These are phyloP conservation scores for Ormyrus thymus DNA, from an alignment of 2,888 invertebrate species.

Conservation along the genomic window DNA sequence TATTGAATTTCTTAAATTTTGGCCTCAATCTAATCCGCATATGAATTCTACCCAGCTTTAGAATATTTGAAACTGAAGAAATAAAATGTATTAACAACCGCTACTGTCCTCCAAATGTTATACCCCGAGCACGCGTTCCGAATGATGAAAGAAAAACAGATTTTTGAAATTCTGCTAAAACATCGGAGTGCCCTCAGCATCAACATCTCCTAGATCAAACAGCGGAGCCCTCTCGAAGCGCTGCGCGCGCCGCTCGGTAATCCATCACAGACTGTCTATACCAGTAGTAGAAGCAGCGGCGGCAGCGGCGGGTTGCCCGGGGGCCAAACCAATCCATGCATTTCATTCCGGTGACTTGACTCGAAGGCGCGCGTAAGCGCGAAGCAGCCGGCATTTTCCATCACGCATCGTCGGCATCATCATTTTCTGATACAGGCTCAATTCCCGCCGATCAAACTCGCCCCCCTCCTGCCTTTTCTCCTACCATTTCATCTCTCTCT, in stretches of 20 bases:
- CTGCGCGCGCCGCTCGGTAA: conserved; percentile 61
- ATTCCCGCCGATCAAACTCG: conserved; percentile 37
- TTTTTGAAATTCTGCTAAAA: no score
- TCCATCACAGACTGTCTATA: conserved; percentile 73
- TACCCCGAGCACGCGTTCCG: no score
- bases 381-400: conserved; percentile 69
- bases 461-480: neutral
- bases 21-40: no score
- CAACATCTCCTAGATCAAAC: no score
- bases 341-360: conserved; percentile 73
- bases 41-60: no score
- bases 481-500: neutral
- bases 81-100: no score
- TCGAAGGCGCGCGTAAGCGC: conserved; percentile 61
- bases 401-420: conserved; percentile 67
- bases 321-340: conserved; percentile 74
- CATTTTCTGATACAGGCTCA: conserved; percentile 67
- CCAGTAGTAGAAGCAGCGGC: conserved; percentile 59
- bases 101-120: no score
- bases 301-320: conserved; percentile 63
- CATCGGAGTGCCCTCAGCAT: no score
- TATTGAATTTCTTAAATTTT: no score
- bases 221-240: no score
- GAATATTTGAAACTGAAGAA: no score
- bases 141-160: no score